Conservation (phyloP, 92 coral and sea anemone species). For the Epizoanthus scotinus region DNA sequence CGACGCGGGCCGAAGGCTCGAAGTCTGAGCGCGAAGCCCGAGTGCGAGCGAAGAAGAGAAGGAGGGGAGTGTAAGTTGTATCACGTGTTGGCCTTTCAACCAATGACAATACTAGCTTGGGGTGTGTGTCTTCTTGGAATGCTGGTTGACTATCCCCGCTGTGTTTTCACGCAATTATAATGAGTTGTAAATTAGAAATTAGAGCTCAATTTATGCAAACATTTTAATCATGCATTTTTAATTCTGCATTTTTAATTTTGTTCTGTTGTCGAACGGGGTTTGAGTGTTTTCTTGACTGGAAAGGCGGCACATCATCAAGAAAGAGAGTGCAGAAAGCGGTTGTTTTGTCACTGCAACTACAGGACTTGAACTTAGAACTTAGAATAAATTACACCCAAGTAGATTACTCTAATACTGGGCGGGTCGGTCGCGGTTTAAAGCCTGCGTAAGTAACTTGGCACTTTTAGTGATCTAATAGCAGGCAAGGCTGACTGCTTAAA, state of each 20-base stretch:
- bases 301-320: slow-evolving; percentile 25
- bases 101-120: neutral
- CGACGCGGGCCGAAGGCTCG: no score
- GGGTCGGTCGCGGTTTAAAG: no score
- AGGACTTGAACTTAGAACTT: slow-evolving; percentile 48
- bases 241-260: no score
- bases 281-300: slow-evolving; percentile 51
- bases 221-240: no score
- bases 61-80: slow-evolving; percentile 1
- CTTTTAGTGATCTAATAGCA: no score
- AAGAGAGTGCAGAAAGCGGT: neutral
- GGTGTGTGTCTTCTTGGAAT: slow-evolving; percentile 8
- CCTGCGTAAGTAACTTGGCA: no score
- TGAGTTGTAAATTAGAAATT: no score
- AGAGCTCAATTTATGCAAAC: no score
- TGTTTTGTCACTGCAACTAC: slow-evolving; percentile 49
- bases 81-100: neutral
- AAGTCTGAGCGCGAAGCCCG: no score
- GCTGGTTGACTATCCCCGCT: slow-evolving; percentile 5
- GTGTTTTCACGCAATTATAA: slow-evolving; percentile 5
- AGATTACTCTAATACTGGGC: no score
- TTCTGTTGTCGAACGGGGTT: slow-evolving; percentile 23
- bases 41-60: neutral
- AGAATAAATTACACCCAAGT: no score
- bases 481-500: no score